Evolutionary conservation across 2,888 invertebrate genomes (phyloP), one percentile per base, ranked within the genome.

Genomic region (Ophonus ardosiacus): DNA sequence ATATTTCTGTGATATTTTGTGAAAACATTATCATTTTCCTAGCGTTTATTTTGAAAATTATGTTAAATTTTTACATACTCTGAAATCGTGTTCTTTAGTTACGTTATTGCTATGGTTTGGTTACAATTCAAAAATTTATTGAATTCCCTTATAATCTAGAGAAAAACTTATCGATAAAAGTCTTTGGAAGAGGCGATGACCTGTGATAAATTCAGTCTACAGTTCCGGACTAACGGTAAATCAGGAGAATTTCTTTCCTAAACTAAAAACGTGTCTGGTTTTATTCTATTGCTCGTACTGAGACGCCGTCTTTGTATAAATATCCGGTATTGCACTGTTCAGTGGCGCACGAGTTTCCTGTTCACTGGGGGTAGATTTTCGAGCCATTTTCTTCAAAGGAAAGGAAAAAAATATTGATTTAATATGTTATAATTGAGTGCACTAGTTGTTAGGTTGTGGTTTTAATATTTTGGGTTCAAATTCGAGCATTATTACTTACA

Each of bases 131-230:
- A 51, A 51, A 51, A 51, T 51, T 51, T 51, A 51, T 51, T 51
- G 43, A 51, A 51, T 51, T 51, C 43, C 2, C 17, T 17, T 6
- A 18, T 61, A 61, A 17, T 61, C 0, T 17, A 5, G 59, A 17
- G 17, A 17, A 17, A 61, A 63, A 63, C 24, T 68, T 38, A 68
- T 7, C 7, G 68, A 68, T 68, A 68, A 68, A 51, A 68, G 10
- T 38, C 31, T 68, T 38, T 63, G 38, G 15, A 38, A 68, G 61
- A 63, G 63, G 61, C 81, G 63, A 81, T 59, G 76, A 59, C 40
- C 43, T 43, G 81, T 21, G 61, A 61, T 81, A 81, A 81, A 81
- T 81, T 81, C 43, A 17, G 63, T 63, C 63, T 81, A 51, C 8
- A n/a, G 43, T 51, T 76, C 81, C 81, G 76, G 76, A 56, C 18